phyloP scores from a whole-genome alignment of 2,888 invertebrate genomes.

The Drosophila nigritarsus region DNA sequence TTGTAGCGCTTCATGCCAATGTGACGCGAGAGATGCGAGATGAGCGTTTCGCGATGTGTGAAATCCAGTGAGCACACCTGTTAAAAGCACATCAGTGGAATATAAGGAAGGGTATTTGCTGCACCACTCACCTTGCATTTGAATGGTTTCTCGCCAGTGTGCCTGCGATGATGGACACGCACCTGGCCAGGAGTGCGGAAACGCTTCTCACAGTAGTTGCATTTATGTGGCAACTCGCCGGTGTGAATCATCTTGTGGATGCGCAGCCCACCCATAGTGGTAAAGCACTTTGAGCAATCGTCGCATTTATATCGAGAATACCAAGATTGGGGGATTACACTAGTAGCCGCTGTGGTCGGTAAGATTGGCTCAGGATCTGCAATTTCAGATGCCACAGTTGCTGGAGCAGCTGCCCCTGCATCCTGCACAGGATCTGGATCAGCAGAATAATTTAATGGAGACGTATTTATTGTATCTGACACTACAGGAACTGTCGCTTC shows the following conservation, averaged over 20 bases:
- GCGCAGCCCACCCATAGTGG: constrained; percentile 75
- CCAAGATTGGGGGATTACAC: background rate
- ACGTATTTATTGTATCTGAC: background rate
- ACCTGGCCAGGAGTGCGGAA: constrained; percentile 83
- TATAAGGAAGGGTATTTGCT: background rate
- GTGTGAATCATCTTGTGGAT: constrained; percentile 82
- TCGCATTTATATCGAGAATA: constrained; percentile 53
- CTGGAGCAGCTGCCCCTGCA: background rate
- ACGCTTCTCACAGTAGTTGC: constrained; percentile 81
- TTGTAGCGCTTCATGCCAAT: constrained; percentile 84
- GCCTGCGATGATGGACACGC: constrained; percentile 82
- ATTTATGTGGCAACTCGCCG: constrained; percentile 81
- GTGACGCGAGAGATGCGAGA: constrained; percentile 83
- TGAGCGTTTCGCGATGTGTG: constrained; percentile 83
- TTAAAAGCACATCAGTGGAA: background rate
- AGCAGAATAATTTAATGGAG: background rate
- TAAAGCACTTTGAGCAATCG: constrained; percentile 77
- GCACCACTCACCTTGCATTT: constrained; percentile 78
- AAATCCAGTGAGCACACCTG: constrained; percentile 81
- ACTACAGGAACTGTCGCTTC: background rate
- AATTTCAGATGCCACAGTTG: background rate
- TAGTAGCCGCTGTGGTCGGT: constrained; percentile 48
- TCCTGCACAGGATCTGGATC: background rate
- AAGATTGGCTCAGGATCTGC: constrained; percentile 3
- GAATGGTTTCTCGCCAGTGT: constrained; percentile 83